Evolutionary conservation across 2,113 vertebrate species (phyloP).

Genomic region (Psittacara wagleri): DNA sequence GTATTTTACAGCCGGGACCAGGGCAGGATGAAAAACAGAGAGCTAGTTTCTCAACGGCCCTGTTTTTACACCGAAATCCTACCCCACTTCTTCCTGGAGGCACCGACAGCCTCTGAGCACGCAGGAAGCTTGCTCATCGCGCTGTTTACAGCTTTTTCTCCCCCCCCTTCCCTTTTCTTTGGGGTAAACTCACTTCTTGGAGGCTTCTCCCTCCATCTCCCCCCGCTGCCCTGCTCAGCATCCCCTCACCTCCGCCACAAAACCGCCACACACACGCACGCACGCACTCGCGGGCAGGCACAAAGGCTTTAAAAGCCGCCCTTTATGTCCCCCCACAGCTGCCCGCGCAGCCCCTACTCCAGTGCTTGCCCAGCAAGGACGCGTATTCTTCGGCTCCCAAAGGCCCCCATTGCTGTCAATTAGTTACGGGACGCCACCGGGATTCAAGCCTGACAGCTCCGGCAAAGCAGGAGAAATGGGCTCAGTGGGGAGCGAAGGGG

Average conservation of each 20-base stretch:
- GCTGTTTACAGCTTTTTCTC: not conserved
- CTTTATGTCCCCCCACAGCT: constrained; percentile 78
- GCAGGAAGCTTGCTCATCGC: not conserved
- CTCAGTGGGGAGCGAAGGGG: constrained; percentile 81
- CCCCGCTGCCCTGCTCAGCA: not conserved
- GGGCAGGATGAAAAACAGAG: constrained; percentile 48
- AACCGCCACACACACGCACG: constrained; percentile 21
- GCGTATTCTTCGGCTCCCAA: constrained; percentile 80
- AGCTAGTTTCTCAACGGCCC: constrained; percentile 27
- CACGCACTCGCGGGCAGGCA: constrained; percentile 39
- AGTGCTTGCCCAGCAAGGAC: constrained; percentile 74
- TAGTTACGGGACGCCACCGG: constrained; percentile 85
- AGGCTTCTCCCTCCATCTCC: not conserved
- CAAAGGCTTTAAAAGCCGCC: constrained; percentile 69
- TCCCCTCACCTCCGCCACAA: constrained; percentile 8
- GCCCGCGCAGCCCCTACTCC: constrained; percentile 64
- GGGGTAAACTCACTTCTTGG: not conserved
- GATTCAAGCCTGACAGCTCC: constrained; percentile 84
- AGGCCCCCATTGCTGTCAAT: constrained; percentile 85
- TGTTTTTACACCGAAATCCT: constrained; percentile 48
- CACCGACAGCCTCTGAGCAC: not conserved
- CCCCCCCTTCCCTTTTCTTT: not conserved
- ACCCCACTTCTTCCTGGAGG: constrained; percentile 29
- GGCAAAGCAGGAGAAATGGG: constrained; percentile 82
- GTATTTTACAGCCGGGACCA: constrained; percentile 62